These are phyloP conservation scores for Tribolium madens DNA, from an alignment of 1,140 invertebrate species.

Conservation along the genomic window DNA sequence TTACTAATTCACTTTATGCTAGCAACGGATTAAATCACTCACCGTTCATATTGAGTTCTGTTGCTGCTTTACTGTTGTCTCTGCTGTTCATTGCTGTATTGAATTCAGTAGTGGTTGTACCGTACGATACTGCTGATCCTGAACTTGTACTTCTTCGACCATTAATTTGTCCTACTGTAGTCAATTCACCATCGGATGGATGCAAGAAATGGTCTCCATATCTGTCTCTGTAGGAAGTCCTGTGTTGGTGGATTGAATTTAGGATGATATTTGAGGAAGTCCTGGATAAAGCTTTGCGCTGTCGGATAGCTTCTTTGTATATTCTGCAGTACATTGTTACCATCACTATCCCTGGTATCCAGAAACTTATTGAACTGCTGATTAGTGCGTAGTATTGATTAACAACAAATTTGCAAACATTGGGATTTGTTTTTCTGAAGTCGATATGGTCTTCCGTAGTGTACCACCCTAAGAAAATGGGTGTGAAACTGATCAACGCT, in stretches of 20 bases:
- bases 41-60: constrained; percentile 65
- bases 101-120: constrained; percentile 62
- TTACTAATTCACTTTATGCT: background rate
- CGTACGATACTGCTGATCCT: constrained; percentile 62
- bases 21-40: constrained; percentile 48
- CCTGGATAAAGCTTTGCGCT: constrained; percentile 85
- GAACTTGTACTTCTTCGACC: constrained; percentile 65
- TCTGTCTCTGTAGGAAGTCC: constrained; percentile 72
- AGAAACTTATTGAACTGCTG: constrained; percentile 93
- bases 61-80: constrained; percentile 64
- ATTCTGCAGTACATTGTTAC: constrained; percentile 92
- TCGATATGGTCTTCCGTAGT: constrained; percentile 84
- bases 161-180: constrained; percentile 62
- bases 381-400: constrained; percentile 91
- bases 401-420: constrained; percentile 88
- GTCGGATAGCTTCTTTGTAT: constrained; percentile 90
- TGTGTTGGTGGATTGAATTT: constrained; percentile 84
- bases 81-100: constrained; percentile 61
- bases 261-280: constrained; percentile 86
- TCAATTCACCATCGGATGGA: constrained; percentile 72
- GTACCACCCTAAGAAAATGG: constrained; percentile 94
- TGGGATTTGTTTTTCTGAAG: constrained; percentile 76
- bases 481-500: constrained; percentile 93
- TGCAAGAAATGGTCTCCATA: constrained; percentile 77
- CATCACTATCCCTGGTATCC: constrained; percentile 96